A percentile compares a stretch with the other conserved stretches of the same genome.
Conservation (phyloP, 2,113 vertebrate genomes). For the Stigmatopora nigra region DNA sequence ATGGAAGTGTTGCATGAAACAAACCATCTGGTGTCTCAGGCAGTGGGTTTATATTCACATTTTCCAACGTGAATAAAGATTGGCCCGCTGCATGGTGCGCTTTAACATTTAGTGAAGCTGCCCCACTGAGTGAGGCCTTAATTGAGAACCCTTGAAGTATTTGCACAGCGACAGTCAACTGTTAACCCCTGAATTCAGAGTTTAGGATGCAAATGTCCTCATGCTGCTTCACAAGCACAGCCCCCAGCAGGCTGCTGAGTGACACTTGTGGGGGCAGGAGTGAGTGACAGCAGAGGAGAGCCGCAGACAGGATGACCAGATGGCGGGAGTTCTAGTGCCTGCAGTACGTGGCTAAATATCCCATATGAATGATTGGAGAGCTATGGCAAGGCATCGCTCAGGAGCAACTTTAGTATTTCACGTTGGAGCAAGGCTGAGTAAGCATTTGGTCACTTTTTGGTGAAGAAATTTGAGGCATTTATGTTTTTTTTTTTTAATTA, state of each 20-base stretch:
- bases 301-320: slow-evolving; percentile 65
- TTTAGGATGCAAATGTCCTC: slow-evolving; percentile 53
- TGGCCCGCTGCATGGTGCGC: neutral
- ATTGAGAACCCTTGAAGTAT: slow-evolving; percentile 45
- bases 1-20: neutral
- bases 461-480: neutral
- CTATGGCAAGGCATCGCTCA: slow-evolving; percentile 5
- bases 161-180: slow-evolving; percentile 47
- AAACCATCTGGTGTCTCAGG: slow-evolving; percentile 5
- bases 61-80: neutral
- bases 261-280: slow-evolving; percentile 63
- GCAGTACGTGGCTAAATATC: slow-evolving; percentile 30
- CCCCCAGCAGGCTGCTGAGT: slow-evolving; percentile 54
- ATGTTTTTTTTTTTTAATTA: no score
- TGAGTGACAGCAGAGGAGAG: slow-evolving; percentile 56
- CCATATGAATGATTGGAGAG: slow-evolving; percentile 4
- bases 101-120: slow-evolving; percentile 15
- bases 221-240: slow-evolving; percentile 40
- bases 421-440: slow-evolving; percentile 5
- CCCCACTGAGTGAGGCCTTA: slow-evolving; percentile 32
- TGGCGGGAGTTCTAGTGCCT: slow-evolving; percentile 59
- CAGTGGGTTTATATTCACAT: slow-evolving; percentile 3
- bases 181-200: slow-evolving; percentile 52
- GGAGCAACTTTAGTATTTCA: slow-evolving; percentile 7
- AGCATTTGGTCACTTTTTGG: neutral